phyloP scores from a whole-genome alignment of 2,797 vertebrate species.

The Fistularia commersonii region DNA sequence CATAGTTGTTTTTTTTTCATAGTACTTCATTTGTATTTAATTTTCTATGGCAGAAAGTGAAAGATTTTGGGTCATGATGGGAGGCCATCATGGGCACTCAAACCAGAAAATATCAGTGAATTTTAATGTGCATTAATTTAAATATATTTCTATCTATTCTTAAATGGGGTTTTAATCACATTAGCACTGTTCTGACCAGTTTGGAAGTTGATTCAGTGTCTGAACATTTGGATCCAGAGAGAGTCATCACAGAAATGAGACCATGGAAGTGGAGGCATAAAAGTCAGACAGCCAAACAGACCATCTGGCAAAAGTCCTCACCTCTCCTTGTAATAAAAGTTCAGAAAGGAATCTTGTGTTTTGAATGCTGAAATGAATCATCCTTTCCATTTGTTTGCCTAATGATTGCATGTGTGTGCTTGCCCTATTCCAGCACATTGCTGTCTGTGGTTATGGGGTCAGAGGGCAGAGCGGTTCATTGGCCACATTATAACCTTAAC shows the following conservation, averaged over 20 bases:
- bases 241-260: constrained; percentile 3
- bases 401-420: constrained; percentile 69
- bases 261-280: constrained; percentile 5
- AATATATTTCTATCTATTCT: no score
- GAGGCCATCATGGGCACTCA: no score
- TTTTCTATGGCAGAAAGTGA: no score
- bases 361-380: constrained; percentile 63
- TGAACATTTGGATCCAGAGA: neutral
- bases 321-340: constrained; percentile 36
- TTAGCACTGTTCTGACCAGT: no score
- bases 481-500: constrained; percentile 13
- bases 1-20: no score
- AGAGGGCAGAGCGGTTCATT: constrained; percentile 27
- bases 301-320: constrained; percentile 12
- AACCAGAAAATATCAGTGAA: no score
- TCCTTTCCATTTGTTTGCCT: constrained; percentile 69
- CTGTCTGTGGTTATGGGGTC: constrained; percentile 56
- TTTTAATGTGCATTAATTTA: no score
- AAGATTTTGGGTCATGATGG: no score
- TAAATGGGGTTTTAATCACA: no score
- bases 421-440: constrained; percentile 63
- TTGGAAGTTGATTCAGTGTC: no score
- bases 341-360: constrained; percentile 45
- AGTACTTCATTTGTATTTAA: no score
- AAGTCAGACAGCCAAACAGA: constrained; percentile 10